A percentile compares a stretch with the other conserved stretches of the same genome.
Evolutionary conservation across 2,797 vertebrate species (phyloP).

Genomic region (Acipenser ruthenus): DNA sequence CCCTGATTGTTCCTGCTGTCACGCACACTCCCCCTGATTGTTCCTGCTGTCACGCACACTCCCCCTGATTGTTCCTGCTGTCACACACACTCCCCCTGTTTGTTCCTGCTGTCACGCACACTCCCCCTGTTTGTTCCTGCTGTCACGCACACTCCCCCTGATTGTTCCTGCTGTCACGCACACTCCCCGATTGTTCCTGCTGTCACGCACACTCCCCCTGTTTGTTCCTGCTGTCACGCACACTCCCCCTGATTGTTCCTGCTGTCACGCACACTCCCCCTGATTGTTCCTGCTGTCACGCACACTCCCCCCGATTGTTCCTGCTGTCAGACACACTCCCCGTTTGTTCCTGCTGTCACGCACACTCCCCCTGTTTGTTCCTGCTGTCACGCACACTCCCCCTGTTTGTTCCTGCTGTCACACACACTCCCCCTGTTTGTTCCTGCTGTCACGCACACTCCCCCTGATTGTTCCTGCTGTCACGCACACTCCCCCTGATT

Average conservation of each 20-base stretch:
- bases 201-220: constrained; percentile 11
- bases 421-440: constrained; percentile 11
- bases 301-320: no score
- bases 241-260: no score
- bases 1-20: no score
- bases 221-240: no score
- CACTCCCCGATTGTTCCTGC: no score
- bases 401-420: not conserved
- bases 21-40: constrained; percentile 11
- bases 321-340: constrained; percentile 3
- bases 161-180: no score
- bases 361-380: constrained; percentile 12
- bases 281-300: not conserved
- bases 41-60: no score
- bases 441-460: no score
- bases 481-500: constrained; percentile 19
- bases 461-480: no score
- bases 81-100: constrained; percentile 19
- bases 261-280: constrained; percentile 15
- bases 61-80: no score
- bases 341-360: not conserved
- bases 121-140: no score
- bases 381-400: constrained; percentile 3
- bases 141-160: constrained; percentile 11
- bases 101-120: no score